Conservation (phyloP, 2,888 invertebrate species). For the Parthenolecanium corni region DNA sequence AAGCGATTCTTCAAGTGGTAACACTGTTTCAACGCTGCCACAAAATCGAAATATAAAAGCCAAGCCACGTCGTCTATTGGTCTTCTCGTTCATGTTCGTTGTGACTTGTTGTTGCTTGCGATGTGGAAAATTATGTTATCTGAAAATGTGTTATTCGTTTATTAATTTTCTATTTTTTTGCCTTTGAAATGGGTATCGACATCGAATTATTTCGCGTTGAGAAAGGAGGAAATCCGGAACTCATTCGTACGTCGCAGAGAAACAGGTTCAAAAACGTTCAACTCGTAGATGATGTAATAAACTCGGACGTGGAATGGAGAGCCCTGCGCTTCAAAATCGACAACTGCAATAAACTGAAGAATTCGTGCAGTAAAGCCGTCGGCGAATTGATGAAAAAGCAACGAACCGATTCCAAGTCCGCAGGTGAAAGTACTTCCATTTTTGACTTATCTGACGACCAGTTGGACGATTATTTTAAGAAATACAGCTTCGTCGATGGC, state of each 20-base stretch:
- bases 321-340: slow-evolving; percentile 79
- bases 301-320: slow-evolving; percentile 82
- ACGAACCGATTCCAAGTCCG: background rate
- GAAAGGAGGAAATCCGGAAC: slow-evolving; percentile 87
- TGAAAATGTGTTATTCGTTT: no score
- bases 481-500: slow-evolving; percentile 20
- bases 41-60: no score
- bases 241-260: slow-evolving; percentile 81
- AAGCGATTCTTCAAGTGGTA: no score
- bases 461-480: slow-evolving; percentile 14
- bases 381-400: slow-evolving; percentile 90
- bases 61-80: no score
- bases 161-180: no score
- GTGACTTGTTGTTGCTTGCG: no score
- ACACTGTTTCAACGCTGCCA: no score
- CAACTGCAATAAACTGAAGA: slow-evolving; percentile 88
- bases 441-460: slow-evolving; percentile 45
- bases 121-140: no score
- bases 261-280: slow-evolving; percentile 86
- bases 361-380: slow-evolving; percentile 90
- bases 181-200: slow-evolving; percentile 99
- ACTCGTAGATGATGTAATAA: slow-evolving; percentile 83
- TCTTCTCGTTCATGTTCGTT: no score
- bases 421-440: background rate
- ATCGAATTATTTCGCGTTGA: slow-evolving; percentile 91